Evolutionary conservation across 1,140 invertebrate genomes (phyloP), one percentile per base, ranked within the genome.

Genomic region (Philotrypesis tridentata): DNA sequence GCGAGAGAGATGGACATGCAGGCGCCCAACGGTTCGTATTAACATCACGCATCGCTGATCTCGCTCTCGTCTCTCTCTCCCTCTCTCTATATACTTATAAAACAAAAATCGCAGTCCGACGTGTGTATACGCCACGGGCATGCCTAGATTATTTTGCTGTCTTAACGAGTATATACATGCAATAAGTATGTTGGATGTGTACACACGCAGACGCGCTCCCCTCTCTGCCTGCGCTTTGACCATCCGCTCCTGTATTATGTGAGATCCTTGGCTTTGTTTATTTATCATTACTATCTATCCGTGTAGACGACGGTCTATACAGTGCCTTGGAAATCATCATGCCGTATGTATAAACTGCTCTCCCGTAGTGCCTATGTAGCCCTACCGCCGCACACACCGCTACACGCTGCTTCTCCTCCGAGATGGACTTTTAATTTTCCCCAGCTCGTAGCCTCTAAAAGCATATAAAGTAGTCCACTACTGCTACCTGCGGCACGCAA

Each of bases 21-120:
- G 87, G 90, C 92, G 82, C 89, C 91, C 84, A 92, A 92, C 89
- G 91, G 91, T 92, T 89, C 86, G 90, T 89, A 87, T 82, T n/a
- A n/a, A n/a, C n/a, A n/a, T n/a, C n/a, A n/a, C n/a, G n/a, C n/a
- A n/a, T n/a, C n/a, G n/a, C n/a, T n/a, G n/a, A n/a, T n/a, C n/a
- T n/a, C n/a, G n/a, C n/a, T n/a, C n/a, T n/a, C n/a, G n/a, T n/a
- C n/a, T n/a, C n/a, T n/a, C n/a, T n/a, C n/a, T n/a, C n/a, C n/a
- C n/a, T n/a, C n/a, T n/a, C n/a, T n/a, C n/a, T n/a, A n/a, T n/a
- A n/a, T n/a, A n/a, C n/a, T n/a, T n/a, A n/a, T n/a, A n/a, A 11
- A 11, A 60, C 55, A 8, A 14, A n/a, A 60, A 27, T 61, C 27
- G 23, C 27, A 65, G 61, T 65, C 61, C 61, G 11, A n/a, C n/a